Percentiles rank a stretch among this genome's conserved stretches.
Evolutionary conservation across 2,888 invertebrate genomes (phyloP).

Genomic region (Drosophila picticornis): DNA sequence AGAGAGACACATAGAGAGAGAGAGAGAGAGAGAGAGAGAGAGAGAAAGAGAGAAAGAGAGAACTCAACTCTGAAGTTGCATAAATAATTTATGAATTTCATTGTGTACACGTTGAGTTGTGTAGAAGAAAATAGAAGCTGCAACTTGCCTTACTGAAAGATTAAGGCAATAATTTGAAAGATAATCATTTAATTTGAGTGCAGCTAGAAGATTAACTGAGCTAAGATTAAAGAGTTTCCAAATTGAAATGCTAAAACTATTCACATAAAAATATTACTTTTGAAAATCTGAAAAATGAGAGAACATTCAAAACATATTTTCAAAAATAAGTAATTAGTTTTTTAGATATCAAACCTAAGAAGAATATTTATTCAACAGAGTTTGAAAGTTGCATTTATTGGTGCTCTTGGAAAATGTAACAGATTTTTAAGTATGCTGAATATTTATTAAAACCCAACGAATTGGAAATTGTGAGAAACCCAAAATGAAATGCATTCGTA

Average conservation of each 20-base stretch:
- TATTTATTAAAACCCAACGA: not conserved
- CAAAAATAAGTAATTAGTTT: not conserved
- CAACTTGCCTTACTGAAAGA: not conserved
- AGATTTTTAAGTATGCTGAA: not conserved
- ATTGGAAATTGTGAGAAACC: not conserved
- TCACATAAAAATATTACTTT: not conserved
- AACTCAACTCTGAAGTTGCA: not conserved
- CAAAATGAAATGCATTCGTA: conserved; percentile 20
- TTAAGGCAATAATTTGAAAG: not conserved
- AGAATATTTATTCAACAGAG: not conserved
- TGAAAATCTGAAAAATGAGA: not conserved
- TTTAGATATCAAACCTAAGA: not conserved
- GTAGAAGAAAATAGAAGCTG: not conserved
- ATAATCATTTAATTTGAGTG: not conserved
- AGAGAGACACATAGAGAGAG: not conserved
- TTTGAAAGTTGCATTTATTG: not conserved
- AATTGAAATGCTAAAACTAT: not conserved
- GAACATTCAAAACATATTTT: not conserved
- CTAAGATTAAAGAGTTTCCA: not conserved
- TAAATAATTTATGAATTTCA: conserved; percentile 27
- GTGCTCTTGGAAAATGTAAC: not conserved
- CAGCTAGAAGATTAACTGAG: not conserved
- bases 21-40: not conserved
- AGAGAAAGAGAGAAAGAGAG: not conserved
- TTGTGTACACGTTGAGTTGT: not conserved